Percentiles rank a stretch among this genome's conserved stretches.
phyloP scores from a whole-genome alignment of 2,888 invertebrate genomes.

The Amiota mariae region DNA sequence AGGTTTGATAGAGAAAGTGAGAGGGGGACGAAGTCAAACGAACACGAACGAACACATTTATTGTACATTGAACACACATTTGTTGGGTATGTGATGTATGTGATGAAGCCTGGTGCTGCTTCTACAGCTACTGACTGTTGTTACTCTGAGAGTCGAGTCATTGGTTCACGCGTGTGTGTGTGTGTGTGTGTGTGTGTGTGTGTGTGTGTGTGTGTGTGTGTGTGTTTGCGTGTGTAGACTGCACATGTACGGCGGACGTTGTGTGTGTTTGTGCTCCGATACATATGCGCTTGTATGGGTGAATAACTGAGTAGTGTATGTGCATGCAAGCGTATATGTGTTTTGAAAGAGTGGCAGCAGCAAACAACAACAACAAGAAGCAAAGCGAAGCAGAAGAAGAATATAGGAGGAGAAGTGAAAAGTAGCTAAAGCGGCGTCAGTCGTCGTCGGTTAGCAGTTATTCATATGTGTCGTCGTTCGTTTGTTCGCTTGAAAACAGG shows the following conservation, averaged over 20 bases:
- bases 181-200: neutral
- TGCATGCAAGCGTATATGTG: constrained; percentile 4
- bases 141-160: constrained; percentile 4
- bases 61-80: no score
- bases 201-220: neutral
- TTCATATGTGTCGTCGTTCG: neutral
- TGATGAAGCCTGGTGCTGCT: no score
- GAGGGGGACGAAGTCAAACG: no score
- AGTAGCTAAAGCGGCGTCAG: constrained; percentile 30
- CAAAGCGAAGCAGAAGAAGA: constrained; percentile 18
- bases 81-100: no score
- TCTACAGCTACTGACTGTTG: no score
- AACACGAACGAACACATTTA: no score
- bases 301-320: neutral
- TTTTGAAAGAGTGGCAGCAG: constrained; percentile 37
- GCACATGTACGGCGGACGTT: neutral
- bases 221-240: neutral
- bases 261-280: neutral
- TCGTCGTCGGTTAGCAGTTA: neutral
- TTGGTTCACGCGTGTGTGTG: neutral
- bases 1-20: neutral
- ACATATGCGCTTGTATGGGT: neutral
- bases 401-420: neutral
- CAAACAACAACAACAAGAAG: constrained; percentile 35
- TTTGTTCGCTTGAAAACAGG: neutral